Evolutionary conservation across 2,888 invertebrate genomes (phyloP).

Genomic region (Sinhomidia bicolor): DNA sequence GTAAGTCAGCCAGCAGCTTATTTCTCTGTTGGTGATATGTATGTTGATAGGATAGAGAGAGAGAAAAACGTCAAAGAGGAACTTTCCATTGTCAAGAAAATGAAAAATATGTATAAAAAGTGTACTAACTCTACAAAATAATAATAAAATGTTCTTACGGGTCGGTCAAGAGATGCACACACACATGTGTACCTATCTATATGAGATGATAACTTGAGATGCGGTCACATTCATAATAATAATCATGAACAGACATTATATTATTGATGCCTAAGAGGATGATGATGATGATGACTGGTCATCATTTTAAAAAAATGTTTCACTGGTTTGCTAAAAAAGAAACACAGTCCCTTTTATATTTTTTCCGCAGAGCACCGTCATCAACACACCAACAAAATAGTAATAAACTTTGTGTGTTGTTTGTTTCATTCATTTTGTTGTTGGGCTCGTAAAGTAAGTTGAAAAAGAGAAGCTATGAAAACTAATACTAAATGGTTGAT

Average conservation of each 20-base stretch:
- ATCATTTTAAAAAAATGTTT: constrained; percentile 48
- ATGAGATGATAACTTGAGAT: constrained; percentile 5
- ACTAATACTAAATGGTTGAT: constrained; percentile 38
- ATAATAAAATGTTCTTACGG: neutral
- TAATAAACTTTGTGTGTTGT: constrained; percentile 44
- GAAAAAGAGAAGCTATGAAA: constrained; percentile 40
- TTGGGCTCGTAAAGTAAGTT: constrained; percentile 38
- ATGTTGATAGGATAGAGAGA: neutral
- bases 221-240: constrained; percentile 61
- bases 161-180: constrained; percentile 12
- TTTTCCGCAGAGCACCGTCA: neutral
- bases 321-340: constrained; percentile 13
- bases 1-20: neutral
- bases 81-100: constrained; percentile 60
- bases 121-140: too few relatives aligned
- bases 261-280: constrained; percentile 29
- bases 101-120: too few relatives aligned
- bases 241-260: constrained; percentile 52
- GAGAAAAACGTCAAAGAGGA: constrained; percentile 71
- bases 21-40: too few relatives aligned
- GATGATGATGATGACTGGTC: constrained; percentile 57
- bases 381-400: neutral
- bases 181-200: too few relatives aligned
- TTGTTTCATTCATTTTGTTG: constrained; percentile 2
- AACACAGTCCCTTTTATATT: constrained; percentile 25